Percentiles rank a stretch among this genome's conserved stretches.
phyloP scores from a whole-genome alignment of 2,888 invertebrate species.

The Archips xylosteana region DNA sequence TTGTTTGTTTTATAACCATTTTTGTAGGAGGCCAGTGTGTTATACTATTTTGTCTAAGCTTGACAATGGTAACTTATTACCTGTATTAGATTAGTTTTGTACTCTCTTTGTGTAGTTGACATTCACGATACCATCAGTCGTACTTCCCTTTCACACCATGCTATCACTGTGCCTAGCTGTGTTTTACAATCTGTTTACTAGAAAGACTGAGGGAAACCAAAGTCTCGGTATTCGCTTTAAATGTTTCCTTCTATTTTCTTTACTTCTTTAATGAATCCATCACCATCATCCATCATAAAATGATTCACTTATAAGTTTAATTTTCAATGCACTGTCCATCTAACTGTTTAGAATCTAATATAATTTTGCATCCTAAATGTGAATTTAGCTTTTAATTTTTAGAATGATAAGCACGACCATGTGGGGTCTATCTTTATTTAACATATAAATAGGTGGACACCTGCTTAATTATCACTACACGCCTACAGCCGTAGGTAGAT shows the following conservation, averaged over 20 bases:
- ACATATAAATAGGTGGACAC: neutral
- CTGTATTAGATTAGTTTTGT: slow-evolving; percentile 26
- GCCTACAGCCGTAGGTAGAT: neutral
- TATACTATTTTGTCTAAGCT: slow-evolving; percentile 52
- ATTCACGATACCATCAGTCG: slow-evolving; percentile 22
- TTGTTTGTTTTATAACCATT: slow-evolving; percentile 35
- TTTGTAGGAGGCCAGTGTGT: slow-evolving; percentile 48
- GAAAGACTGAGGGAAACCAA: slow-evolving; percentile 8
- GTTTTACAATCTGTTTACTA: slow-evolving; percentile 10
- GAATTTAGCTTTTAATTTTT: slow-evolving; percentile 12
- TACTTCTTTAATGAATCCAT: neutral
- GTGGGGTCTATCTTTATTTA: neutral
- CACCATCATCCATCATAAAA: slow-evolving; percentile 19
- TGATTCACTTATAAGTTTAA: slow-evolving; percentile 4
- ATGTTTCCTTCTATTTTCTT: slow-evolving; percentile 19
- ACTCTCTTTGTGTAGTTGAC: slow-evolving; percentile 34
- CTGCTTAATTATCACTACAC: neutral
- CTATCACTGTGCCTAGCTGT: slow-evolving; percentile 23
- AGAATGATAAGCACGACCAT: neutral
- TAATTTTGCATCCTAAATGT: slow-evolving; percentile 6
- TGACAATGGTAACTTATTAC: slow-evolving; percentile 39
- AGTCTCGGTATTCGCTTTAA: slow-evolving; percentile 26
- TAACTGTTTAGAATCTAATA: slow-evolving; percentile 1
- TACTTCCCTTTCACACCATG: slow-evolving; percentile 23
- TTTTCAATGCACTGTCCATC: slow-evolving; percentile 17